A percentile compares a stretch with the other conserved stretches of the same genome.
Conservation (phyloP, 2,888 invertebrate genomes). For the Phengaris arion region DNA sequence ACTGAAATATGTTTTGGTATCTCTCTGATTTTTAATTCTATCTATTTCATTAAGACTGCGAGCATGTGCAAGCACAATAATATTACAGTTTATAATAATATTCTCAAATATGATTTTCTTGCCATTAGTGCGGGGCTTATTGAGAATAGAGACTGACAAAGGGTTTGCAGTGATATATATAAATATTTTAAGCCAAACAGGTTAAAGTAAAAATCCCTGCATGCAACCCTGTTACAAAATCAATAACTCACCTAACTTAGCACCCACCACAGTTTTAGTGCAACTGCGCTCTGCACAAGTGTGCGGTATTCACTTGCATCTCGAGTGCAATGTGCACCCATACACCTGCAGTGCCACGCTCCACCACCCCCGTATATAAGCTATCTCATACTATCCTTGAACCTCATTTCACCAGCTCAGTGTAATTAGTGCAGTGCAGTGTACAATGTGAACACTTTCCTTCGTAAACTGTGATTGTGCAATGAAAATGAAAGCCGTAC, state of each 20-base stretch:
- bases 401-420: constrained; percentile 65
- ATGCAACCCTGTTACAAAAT: too few species aligned
- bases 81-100: too few species aligned
- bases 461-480: constrained; percentile 31
- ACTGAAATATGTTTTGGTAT: background rate
- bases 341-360: constrained; percentile 57
- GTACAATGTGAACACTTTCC: constrained; percentile 39
- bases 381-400: constrained; percentile 68
- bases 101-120: too few species aligned
- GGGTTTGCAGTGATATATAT: too few species aligned
- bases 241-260: too few species aligned
- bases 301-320: constrained; percentile 47
- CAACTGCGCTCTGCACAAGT: constrained; percentile 44
- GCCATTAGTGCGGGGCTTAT: too few species aligned
- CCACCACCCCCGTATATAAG: constrained; percentile 76
- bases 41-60: too few species aligned
- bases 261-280: constrained; percentile 43
- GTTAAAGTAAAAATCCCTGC: too few species aligned
- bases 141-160: too few species aligned
- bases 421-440: constrained; percentile 40
- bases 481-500: constrained; percentile 25
- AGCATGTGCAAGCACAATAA: too few species aligned
- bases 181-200: too few species aligned
- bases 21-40: too few species aligned
- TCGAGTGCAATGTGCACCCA: constrained; percentile 45